phyloP scores from a whole-genome alignment of 2,797 vertebrate species.

The Periparus ater region DNA sequence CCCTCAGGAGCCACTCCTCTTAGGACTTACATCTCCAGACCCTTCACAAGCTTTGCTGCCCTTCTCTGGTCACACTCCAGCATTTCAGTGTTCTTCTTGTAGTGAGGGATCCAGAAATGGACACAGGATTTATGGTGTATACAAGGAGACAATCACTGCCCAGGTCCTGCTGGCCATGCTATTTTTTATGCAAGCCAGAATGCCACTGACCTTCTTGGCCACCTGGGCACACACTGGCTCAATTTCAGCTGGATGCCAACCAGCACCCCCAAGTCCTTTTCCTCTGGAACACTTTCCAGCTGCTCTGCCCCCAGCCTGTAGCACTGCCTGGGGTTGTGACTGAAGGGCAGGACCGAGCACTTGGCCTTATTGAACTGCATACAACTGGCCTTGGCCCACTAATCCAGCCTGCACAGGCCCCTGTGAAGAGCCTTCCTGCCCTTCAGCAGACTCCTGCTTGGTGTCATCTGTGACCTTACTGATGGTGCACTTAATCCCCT shows the following conservation, averaged over 20 bases:
- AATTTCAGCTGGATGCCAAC: rapidly evolving
- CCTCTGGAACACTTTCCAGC: neutral
- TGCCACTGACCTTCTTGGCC: neutral
- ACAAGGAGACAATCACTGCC: neutral
- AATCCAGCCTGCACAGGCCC: no score
- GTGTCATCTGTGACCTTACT: neutral
- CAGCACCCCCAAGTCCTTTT: neutral
- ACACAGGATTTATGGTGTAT: neutral
- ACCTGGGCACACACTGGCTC: neutral
- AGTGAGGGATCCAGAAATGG: neutral
- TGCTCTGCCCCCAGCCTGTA: neutral
- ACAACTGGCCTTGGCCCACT: neutral
- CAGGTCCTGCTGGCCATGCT: rapidly evolving
- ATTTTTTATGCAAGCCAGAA: neutral
- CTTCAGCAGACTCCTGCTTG: neutral
- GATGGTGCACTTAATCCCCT: rapidly evolving
- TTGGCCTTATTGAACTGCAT: neutral
- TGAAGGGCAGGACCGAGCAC: neutral
- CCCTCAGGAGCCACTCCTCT: rapidly evolving
- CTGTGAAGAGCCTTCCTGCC: neutral
- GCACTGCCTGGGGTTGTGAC: rapidly evolving
- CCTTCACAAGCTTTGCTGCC: neutral
- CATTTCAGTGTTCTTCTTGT: neutral
- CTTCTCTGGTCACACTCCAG: neutral
- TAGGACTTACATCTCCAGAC: neutral